A percentile compares a stretch with the other conserved stretches of the same genome.
phyloP scores from a whole-genome alignment of 1,140 invertebrate species.

The Phymorhynchus buccinoides region DNA sequence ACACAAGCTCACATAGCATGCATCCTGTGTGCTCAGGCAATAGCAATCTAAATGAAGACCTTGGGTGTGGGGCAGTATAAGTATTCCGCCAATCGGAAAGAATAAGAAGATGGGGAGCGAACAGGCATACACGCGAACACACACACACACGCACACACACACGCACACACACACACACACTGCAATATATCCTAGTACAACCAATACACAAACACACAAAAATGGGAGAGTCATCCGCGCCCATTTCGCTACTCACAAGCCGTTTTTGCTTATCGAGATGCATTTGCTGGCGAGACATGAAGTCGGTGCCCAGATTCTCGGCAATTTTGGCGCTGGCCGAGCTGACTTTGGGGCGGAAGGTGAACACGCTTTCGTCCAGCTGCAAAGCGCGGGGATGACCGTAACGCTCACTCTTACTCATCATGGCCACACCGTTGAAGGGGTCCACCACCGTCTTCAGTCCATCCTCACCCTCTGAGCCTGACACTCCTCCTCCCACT shows the following conservation, averaged over 20 bases:
- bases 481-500: neutral
- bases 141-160: neutral
- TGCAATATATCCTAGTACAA: no score
- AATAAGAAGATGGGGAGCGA: no score
- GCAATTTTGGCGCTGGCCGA: slow-evolving; percentile 65
- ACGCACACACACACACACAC: no score
- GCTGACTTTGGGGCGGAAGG: slow-evolving; percentile 68
- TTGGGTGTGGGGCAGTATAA: no score
- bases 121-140: no score
- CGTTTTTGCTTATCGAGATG: slow-evolving; percentile 68
- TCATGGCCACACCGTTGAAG: slow-evolving; percentile 40
- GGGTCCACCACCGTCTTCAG: slow-evolving; percentile 21
- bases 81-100: no score
- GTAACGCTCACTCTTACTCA: slow-evolving; percentile 40
- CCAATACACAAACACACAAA: neutral
- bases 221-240: neutral
- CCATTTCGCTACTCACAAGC: slow-evolving; percentile 58
- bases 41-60: no score
- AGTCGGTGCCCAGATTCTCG: slow-evolving; percentile 67
- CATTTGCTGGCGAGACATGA: slow-evolving; percentile 69
- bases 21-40: no score
- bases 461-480: neutral
- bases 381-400: slow-evolving; percentile 35
- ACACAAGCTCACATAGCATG: no score
- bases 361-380: slow-evolving; percentile 66